Evolutionary conservation across 2,797 vertebrate genomes (phyloP).

Genomic region (Oreochromis grahami): DNA sequence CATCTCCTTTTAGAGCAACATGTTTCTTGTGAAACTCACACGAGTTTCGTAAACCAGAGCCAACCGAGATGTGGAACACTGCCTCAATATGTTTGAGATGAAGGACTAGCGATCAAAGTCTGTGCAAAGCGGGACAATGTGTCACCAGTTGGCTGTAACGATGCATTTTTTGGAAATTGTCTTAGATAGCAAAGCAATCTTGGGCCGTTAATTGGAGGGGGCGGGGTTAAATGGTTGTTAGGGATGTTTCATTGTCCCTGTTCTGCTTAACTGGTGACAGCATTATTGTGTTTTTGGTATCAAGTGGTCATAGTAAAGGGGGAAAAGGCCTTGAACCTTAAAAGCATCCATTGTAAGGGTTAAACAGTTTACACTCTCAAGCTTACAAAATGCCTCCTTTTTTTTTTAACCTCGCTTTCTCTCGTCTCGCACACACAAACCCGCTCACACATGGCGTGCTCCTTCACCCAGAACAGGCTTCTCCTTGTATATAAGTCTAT

Average conservation of each 20-base stretch:
- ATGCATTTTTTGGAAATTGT: background rate
- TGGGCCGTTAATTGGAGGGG: background rate
- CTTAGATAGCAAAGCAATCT: background rate
- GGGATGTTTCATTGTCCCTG: background rate
- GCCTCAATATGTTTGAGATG: background rate
- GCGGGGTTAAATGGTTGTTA: background rate
- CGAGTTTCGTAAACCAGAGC: background rate
- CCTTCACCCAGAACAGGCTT: background rate
- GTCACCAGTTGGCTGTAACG: background rate
- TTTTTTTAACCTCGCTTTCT: background rate
- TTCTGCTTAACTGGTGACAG: background rate
- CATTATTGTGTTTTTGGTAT: background rate
- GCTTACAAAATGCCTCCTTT: background rate
- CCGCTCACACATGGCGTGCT: background rate
- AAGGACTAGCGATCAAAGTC: background rate
- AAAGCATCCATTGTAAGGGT: too few relatives aligned
- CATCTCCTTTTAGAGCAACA: background rate
- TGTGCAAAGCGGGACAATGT: background rate
- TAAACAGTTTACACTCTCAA: background rate
- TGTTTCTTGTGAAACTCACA: background rate
- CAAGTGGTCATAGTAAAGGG: background rate
- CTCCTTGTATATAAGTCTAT: constrained; percentile 21
- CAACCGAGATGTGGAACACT: background rate
- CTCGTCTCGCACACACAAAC: background rate
- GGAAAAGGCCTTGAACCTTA: background rate